These are phyloP conservation scores for Plebejus anna DNA, from an alignment of 2,888 invertebrate species.

Conservation along the genomic window DNA sequence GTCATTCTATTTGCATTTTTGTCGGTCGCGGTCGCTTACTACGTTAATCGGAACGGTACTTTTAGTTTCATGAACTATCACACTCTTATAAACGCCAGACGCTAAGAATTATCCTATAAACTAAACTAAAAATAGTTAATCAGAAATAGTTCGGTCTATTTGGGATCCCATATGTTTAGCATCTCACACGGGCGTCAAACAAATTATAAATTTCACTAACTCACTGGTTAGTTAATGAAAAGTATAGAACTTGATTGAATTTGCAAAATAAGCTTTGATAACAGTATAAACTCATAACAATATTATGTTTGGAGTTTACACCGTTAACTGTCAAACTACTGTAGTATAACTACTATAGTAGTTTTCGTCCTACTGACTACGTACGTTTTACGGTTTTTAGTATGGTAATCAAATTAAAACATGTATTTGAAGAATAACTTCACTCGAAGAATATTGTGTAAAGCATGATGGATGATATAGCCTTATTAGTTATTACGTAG, in stretches of 20 bases:
- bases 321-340: too few species aligned
- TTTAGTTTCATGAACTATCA: conserved; percentile 4
- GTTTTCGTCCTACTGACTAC: too few species aligned
- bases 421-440: too few species aligned
- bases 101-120: conserved; percentile 24
- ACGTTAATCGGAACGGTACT: too few species aligned
- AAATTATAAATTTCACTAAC: conserved; percentile 16
- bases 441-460: too few species aligned
- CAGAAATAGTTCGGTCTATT: conserved; percentile 23
- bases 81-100: conserved; percentile 10
- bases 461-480: too few species aligned
- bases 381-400: too few species aligned
- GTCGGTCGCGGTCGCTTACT: too few species aligned
- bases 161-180: conserved; percentile 16
- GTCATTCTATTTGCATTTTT: too few species aligned
- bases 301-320: too few species aligned
- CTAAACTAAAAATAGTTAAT: conserved; percentile 25
- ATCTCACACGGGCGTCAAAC: conserved; percentile 13
- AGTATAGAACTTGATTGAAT: neutral
- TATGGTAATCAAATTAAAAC: too few species aligned
- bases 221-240: neutral
- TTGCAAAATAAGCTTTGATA: neutral
- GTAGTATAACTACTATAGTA: too few species aligned
- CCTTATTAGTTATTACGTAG: neutral
- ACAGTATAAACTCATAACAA: neutral